Conservation (phyloP, 2,113 vertebrate genomes). For the Notarius quadriscutis region DNA sequence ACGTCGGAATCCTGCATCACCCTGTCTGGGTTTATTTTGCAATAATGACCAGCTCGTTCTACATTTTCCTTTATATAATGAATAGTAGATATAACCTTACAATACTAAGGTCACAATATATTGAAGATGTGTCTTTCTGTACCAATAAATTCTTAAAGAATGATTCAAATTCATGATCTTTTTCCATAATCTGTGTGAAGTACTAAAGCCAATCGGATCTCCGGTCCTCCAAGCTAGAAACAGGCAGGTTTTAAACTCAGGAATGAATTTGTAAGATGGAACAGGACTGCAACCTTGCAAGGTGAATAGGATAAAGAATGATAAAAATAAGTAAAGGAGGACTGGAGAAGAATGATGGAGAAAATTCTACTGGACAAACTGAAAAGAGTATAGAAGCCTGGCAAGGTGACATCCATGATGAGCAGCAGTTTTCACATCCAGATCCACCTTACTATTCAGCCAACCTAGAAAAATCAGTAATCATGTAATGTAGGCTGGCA, state of each 20-base stretch:
- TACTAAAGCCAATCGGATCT: neutral
- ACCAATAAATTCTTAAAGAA: neutral
- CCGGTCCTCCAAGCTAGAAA: neutral
- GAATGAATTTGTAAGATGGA: slow-evolving; percentile 19
- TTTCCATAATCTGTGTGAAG: neutral
- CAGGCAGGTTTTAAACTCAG: neutral
- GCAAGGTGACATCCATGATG: neutral
- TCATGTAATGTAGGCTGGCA: neutral
- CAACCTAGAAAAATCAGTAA: neutral
- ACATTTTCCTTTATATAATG: neutral
- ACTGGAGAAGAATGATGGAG: neutral
- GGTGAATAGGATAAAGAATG: neutral
- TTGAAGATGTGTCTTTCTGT: neutral
- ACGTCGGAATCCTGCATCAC: too few relatives aligned
- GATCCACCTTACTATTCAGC: neutral
- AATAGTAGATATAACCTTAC: neutral
- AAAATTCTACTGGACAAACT: slow-evolving; percentile 33
- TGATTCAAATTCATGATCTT: neutral
- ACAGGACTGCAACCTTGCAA: slow-evolving; percentile 16
- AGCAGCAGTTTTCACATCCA: neutral
- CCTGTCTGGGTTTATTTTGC: too few relatives aligned
- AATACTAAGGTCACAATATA: neutral
- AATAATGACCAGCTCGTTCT: too few relatives aligned
- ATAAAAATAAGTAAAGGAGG: neutral
- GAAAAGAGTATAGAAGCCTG: slow-evolving; percentile 18